A percentile compares a stretch with the other conserved stretches of the same genome.
phyloP scores from a whole-genome alignment of 2,888 invertebrate genomes.

The Leucoma salicis region DNA sequence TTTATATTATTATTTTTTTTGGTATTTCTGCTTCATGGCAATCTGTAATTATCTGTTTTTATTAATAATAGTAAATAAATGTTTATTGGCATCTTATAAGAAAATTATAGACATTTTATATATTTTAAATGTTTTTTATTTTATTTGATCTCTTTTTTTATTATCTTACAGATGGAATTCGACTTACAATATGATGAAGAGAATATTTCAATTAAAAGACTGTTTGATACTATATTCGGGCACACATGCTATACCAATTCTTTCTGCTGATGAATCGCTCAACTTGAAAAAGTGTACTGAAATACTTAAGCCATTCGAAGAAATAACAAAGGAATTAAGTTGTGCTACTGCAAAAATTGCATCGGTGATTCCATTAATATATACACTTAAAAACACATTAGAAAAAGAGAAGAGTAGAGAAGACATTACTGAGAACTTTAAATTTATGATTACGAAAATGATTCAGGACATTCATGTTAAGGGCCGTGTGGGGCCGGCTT shows the following conservation, averaged over 20 bases:
- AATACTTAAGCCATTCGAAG: neutral
- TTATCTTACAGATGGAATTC: neutral
- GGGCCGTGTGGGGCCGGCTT: too few relatives aligned
- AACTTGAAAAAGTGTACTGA: neutral
- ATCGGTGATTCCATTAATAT: neutral
- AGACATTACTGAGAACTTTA: neutral
- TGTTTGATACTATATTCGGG: neutral
- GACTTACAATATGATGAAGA: neutral
- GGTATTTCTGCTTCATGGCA: too few relatives aligned
- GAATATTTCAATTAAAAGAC: neutral
- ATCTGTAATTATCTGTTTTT: too few relatives aligned
- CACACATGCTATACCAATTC: neutral
- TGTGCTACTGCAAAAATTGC: neutral
- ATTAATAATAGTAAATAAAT: too few relatives aligned
- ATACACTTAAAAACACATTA: conserved; percentile 1
- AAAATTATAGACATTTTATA: neutral
- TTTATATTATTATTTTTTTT: too few relatives aligned
- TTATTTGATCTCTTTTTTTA: neutral
- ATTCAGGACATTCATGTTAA: neutral
- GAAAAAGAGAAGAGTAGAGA: neutral
- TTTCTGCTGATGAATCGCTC: conserved; percentile 2
- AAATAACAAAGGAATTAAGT: conserved; percentile 4
- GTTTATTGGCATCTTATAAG: too few relatives aligned
- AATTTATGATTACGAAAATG: conserved; percentile 1
- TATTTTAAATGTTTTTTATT: neutral